Percentiles rank a stretch among this genome's conserved stretches.
Evolutionary conservation across 2,797 vertebrate species (phyloP).

Genomic region (Podarcis siculus): DNA sequence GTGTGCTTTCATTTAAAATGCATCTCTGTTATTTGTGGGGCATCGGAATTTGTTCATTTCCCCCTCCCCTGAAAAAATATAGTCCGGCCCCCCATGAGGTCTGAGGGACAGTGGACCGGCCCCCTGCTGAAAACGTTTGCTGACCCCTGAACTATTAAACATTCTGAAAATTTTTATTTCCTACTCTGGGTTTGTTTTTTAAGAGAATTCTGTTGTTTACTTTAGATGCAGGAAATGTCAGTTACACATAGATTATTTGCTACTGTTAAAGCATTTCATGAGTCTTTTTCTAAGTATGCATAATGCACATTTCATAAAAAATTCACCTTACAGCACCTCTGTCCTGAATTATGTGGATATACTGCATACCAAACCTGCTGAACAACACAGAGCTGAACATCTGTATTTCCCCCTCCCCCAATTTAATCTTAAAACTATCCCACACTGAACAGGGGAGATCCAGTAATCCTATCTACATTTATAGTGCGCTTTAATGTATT

Average conservation of each 20-base stretch:
- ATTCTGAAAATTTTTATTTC: constrained; percentile 16
- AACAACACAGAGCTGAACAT: not conserved
- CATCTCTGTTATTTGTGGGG: too few relatives aligned
- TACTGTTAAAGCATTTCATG: too few relatives aligned
- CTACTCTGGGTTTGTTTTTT: not conserved
- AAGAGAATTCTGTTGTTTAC: not conserved
- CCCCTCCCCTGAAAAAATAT: too few relatives aligned
- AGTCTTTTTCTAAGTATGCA: rapidly evolving
- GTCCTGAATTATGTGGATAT: not conserved
- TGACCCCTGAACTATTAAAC: not conserved
- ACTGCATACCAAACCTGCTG: not conserved
- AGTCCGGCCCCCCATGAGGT: too few relatives aligned
- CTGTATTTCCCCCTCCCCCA: not conserved
- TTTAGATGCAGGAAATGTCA: constrained; percentile 3
- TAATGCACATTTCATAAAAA: not conserved
- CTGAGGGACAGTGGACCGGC: too few relatives aligned
- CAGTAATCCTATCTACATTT: not conserved
- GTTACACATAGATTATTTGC: not conserved
- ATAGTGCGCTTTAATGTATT: not conserved
- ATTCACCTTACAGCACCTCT: not conserved
- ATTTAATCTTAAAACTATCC: not conserved
- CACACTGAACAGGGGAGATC: not conserved
- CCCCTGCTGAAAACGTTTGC: too few relatives aligned
- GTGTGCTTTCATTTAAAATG: too few relatives aligned
- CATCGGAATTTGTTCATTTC: too few relatives aligned